These are phyloP conservation scores for Eupithecia centaureata DNA, from an alignment of 2,888 invertebrate species.

Conservation along the genomic window DNA sequence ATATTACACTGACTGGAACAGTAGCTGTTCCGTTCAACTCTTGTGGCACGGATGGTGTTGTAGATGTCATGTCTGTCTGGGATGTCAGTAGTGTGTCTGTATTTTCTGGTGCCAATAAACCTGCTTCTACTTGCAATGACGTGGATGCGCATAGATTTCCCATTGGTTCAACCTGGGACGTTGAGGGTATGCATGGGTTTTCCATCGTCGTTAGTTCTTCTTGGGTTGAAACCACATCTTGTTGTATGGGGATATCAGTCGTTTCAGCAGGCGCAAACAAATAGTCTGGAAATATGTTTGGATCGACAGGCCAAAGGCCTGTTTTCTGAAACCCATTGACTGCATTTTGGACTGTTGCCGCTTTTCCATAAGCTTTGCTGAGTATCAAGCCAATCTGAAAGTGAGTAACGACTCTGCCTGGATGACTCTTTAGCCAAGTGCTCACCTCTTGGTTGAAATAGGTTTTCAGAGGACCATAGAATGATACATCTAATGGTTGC, in stretches of 20 bases:
- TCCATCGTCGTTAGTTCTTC: slow-evolving; percentile 6
- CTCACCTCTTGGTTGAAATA: too few relatives aligned
- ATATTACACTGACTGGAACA: slow-evolving; percentile 17
- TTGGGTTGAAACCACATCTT: slow-evolving; percentile 4
- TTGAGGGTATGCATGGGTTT: slow-evolving; percentile 9
- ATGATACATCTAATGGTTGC: too few relatives aligned
- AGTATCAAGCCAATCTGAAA: too few relatives aligned
- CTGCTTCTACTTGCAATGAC: slow-evolving; percentile 6
- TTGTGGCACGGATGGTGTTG: slow-evolving; percentile 7
- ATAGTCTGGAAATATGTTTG: too few relatives aligned
- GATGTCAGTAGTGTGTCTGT: slow-evolving; percentile 5
- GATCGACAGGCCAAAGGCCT: too few relatives aligned
- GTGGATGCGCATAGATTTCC: slow-evolving; percentile 7
- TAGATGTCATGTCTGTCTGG: slow-evolving; percentile 10
- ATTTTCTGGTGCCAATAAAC: slow-evolving; percentile 6
- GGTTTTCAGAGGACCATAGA: too few relatives aligned
- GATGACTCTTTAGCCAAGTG: too few relatives aligned
- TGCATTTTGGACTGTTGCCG: too few relatives aligned
- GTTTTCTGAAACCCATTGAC: too few relatives aligned
- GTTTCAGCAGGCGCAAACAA: too few relatives aligned
- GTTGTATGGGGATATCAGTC: neutral
- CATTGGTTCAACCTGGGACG: slow-evolving; percentile 7
- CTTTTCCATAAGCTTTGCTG: too few relatives aligned
- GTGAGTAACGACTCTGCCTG: too few relatives aligned
- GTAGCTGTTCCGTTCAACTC: slow-evolving; percentile 5